These are phyloP conservation scores for Drosophila recens DNA, from an alignment of 2,888 invertebrate genomes.

Conservation along the genomic window DNA sequence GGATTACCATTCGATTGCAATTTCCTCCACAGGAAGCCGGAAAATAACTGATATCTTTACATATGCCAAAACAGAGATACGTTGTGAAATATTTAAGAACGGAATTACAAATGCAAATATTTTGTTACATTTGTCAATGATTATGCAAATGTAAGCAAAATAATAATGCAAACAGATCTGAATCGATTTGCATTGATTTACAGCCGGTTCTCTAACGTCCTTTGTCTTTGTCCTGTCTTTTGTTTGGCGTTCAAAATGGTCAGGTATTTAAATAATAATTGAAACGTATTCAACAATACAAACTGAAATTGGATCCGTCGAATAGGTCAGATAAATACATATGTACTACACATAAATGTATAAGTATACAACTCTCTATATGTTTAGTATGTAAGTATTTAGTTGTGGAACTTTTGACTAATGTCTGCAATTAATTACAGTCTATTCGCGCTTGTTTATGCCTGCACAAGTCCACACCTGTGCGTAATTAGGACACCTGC, in stretches of 20 bases:
- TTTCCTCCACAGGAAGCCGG: constrained; percentile 18
- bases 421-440: constrained; percentile 50
- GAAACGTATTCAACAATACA: neutral
- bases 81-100: constrained; percentile 8
- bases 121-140: constrained; percentile 34
- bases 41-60: neutral
- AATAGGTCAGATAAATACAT: neutral
- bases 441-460: constrained; percentile 13
- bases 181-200: constrained; percentile 29
- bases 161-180: constrained; percentile 10
- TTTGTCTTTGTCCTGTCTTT: constrained; percentile 9
- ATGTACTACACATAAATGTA: neutral
- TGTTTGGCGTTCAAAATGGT: constrained; percentile 5
- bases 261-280: constrained; percentile 32
- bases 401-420: constrained; percentile 39
- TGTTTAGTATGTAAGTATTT: neutral
- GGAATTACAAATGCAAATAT: constrained; percentile 37
- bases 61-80: neutral
- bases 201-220: neutral
- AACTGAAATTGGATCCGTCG: constrained; percentile 5
- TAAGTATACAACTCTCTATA: neutral
- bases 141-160: constrained; percentile 44
- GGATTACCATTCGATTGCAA: constrained; percentile 24
- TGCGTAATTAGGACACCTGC: constrained; percentile 47
- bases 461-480: constrained; percentile 26